Evolutionary conservation across 1,140 invertebrate species (phyloP), one percentile per base, ranked within the genome.

Genomic region (Cyclina sinensis): DNA sequence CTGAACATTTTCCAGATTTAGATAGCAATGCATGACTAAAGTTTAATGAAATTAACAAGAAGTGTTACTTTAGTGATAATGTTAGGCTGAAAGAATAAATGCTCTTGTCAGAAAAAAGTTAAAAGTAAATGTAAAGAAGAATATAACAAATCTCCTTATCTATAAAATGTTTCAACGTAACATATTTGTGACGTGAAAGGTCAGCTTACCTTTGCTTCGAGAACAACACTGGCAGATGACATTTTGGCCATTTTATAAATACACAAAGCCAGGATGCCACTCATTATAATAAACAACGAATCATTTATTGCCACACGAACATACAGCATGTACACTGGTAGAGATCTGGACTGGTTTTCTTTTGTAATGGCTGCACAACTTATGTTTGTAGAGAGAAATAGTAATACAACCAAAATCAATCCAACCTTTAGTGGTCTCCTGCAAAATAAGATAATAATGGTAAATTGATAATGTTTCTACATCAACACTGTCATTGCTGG

Each of bases 261-360:
- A 87, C 93, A 95, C 48, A 93, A 74, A 70, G 94, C 93, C n/a
- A 95, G 89, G 0, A 92, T 54, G 89, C 94, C 91, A 35, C 92
- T 94, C 74, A 92, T 87, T n/a, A 95, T 89, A 21, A 95, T 88
- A 88, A 95, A 95, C 12, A 96, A 90, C 11, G 92, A 89, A 46
- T 95, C 95, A 89, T 94, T 95, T 51, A 96, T 91, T n/a, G 90
- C 86, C 1, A 96, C 94, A 24, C 95, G 90, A 7, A 93, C 80
- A 48, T 93, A 90, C 18, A 94, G 73, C 57, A 94, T 73, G 30
- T 93, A 83, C 32, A 91, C 65, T 5, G 91, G 86, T 9, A 92
- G 85, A 27, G 92, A 92, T 32, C 89, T 39, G 12, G 59, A 39
- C 80, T 94, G 85, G 59, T 92, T 51, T 12, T 48, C 43, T 65